Base-by-base conservation (phyloP, 2,113 vertebrate genomes). In the Setophaga petechia region DNA sequence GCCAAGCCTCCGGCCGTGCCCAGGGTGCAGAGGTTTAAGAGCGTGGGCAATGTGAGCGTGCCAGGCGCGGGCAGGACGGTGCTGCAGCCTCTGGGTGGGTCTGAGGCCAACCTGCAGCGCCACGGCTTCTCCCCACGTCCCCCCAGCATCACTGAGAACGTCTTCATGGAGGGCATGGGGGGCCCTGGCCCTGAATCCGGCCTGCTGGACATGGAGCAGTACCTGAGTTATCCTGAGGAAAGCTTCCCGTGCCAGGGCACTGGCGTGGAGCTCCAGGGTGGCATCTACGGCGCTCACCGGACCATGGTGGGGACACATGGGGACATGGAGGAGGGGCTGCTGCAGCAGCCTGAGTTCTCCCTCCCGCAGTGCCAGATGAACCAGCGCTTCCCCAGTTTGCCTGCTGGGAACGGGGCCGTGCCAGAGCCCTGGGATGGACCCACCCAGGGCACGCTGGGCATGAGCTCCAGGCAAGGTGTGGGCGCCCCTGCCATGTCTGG, bases 61-160 rank as follows among this genome's bases (percentile, higher is more conserved):
- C 83, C 98, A 2, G 96, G 98, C 16, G 97, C 63, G 94, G 95
- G 98, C 91, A 94, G 98, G 91, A 87, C 98, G 9, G 49, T 86
- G 10, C 81, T 94, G 89, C 98, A 98, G 86, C 98, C 98, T 41
- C 95, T 98, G 25, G 71, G 87, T 0, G 97, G 98, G 43, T 98
- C 98, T 0, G 98, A 99, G 19, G 94, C 96, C 52, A 98, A 97
- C 71, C 95, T 98, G 37, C 83, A 98, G 65, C 91, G 97, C 31
- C 98, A 98, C 22, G 95, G 99, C 93, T 99, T 99, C 96, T 99
- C 99, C 16, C 99, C 99, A 3, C 98, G 98, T 2, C 98, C 99
- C 0, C 98, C 99, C 25, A 99, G 99, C 97, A 99, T 99, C 90
- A 98, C 97, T 2, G 99, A 99, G 93, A 99, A 99, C 9, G 98